Base-by-base conservation (phyloP, 2,113 vertebrate species). In the Corynorhinus townsendii region DNA sequence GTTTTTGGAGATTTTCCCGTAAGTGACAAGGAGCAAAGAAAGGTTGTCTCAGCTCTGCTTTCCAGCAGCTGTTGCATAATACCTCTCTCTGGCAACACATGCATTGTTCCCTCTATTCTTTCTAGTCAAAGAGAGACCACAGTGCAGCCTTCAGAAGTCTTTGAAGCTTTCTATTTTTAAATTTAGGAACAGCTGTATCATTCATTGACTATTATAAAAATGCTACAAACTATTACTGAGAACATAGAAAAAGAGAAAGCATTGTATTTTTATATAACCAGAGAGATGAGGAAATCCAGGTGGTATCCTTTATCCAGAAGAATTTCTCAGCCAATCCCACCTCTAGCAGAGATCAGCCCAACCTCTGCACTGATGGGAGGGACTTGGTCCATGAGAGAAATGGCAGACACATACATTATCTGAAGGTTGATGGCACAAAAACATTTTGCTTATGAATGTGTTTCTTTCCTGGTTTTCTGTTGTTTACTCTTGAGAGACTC, bases 101-200 rank as follows among this genome's bases (percentile, higher is more conserved):
- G 9, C 35, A 91, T 76, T 93, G 80, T 95, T 94, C 80, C 59
- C 11, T 19, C 0, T 35, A 72, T 84, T 97, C 83, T 87, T 71
- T 93, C 64, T 47, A 59, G n/a, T 89, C 80, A 75, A 88, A 96
- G 72, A 54, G 59, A 83, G n/a, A 79, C 40, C 83, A 47, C 52
- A 89, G 52, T 0, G 3, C 43, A 35, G 49, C 10, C 24, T 89
- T 83, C 5, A 19, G 80, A 94, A 90, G 59, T 35, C 68, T 95
- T 97, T 95, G 85, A 94, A 19, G 66, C 73, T 16, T 80, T 89
- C 66, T 56, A 14, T 43, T 92, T 87, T 90, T 82, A 82, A 93
- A 73, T 79, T 90, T 89, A 90, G 59, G 52, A 91, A 75, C 75
- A 85, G 24, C 72, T 91, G 62, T 59, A 68, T 91, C 35, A 30